Evolutionary conservation across 2,888 invertebrate species (phyloP).

Genomic region (Embidobia sp.): DNA sequence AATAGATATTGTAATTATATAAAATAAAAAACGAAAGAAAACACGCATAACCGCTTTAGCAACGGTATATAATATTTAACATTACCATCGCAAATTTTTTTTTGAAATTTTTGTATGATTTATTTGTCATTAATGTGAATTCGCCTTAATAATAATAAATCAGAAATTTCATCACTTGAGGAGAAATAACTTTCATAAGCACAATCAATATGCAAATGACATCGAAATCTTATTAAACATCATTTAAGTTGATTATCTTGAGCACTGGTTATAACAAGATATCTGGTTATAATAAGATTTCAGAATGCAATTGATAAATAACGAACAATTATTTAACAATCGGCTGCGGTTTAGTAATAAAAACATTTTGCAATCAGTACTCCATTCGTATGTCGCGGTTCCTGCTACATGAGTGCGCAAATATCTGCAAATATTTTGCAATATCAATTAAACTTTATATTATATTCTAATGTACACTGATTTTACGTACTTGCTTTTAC

Average conservation of each 20-base stretch:
- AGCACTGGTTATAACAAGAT: constrained; percentile 4
- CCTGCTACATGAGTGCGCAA: constrained; percentile 38
- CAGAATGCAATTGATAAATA: constrained; percentile 33
- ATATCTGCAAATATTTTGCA: constrained; percentile 55
- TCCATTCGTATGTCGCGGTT: constrained; percentile 38
- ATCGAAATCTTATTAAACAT: constrained; percentile 20
- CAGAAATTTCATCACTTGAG: constrained; percentile 9
- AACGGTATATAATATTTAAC: constrained; percentile 23
- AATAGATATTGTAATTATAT: constrained; percentile 29
- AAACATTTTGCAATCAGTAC: constrained; percentile 41
- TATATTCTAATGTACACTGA: constrained; percentile 17
- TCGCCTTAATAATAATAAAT: constrained; percentile 35
- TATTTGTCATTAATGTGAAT: constrained; percentile 69
- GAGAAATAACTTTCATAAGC: constrained; percentile 41
- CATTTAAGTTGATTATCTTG: constrained; percentile 37
- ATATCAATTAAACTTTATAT: constrained; percentile 49
- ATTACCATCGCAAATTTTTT: constrained; percentile 28
- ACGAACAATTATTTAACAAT: constrained; percentile 46
- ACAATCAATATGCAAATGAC: constrained; percentile 40
- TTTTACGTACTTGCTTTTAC: constrained; percentile 34
- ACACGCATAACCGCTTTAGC: constrained; percentile 9
- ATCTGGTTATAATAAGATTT: constrained; percentile 21
- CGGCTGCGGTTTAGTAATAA: constrained; percentile 31
- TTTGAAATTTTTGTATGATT: constrained; percentile 34
- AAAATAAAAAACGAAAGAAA: constrained; percentile 2